A percentile compares a stretch with the other conserved stretches of the same genome.
Conservation (phyloP, 2,797 vertebrate species). For the Podarcis siculus region DNA sequence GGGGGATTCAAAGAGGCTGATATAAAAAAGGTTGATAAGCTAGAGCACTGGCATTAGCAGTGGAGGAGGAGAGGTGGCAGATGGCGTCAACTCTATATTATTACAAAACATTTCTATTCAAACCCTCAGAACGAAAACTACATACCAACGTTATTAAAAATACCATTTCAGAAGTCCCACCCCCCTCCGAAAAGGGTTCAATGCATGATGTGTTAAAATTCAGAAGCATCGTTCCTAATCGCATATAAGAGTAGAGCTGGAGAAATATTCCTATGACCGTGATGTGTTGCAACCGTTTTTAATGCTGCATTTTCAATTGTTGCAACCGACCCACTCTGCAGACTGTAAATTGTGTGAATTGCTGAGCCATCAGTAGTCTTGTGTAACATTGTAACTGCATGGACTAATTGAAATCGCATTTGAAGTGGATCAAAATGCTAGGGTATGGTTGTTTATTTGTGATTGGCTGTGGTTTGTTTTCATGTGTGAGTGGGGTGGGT, state of each 20-base stretch:
- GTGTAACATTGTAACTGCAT: no score
- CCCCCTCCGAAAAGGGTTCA: background rate
- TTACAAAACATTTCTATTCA: background rate
- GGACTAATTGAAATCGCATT: no score
- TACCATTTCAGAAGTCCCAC: background rate
- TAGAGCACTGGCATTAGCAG: background rate
- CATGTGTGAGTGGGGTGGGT: no score
- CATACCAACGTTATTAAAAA: background rate
- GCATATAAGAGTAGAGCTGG: no score
- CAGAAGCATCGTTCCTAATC: background rate
- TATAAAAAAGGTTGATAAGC: background rate
- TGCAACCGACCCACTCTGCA: no score
- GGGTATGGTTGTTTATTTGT: no score
- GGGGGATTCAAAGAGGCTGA: background rate
- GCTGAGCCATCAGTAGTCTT: no score
- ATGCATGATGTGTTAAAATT: background rate
- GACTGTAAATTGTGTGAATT: no score
- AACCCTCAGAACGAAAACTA: background rate
- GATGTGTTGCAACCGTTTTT: background rate
- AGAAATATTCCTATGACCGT: background rate
- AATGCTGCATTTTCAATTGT: no score
- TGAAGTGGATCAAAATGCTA: no score
- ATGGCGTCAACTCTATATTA: background rate
- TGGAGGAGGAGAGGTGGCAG: background rate
- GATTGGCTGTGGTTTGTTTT: no score